Evolutionary conservation across 2,113 vertebrate genomes (phyloP).

Genomic region (Hippocampus barbouri): DNA sequence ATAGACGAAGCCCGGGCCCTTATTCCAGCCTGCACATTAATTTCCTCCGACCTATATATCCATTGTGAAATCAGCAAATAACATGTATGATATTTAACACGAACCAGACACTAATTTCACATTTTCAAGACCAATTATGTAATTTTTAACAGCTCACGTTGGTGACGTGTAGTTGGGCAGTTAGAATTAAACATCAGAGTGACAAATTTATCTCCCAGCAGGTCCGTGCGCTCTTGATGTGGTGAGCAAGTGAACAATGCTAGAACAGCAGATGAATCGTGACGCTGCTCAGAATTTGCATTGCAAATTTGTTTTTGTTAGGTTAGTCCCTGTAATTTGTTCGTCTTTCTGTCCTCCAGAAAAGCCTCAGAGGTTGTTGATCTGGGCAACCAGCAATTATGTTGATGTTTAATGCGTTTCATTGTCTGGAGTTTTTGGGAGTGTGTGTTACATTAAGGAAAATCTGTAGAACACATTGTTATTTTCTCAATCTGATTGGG

Average conservation of each 20-base stretch:
- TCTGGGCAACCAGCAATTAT: conserved; percentile 43
- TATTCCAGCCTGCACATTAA: too few species aligned
- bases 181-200: conserved; percentile 2
- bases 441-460: conserved; percentile 45
- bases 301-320: conserved; percentile 26
- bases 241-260: background rate
- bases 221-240: conserved; percentile 9
- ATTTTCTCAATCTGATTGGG: conserved; percentile 54
- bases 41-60: too few species aligned
- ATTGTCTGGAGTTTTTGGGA: conserved; percentile 35
- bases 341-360: conserved; percentile 17
- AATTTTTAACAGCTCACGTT: background rate
- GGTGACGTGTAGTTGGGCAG: background rate
- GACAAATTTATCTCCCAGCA: conserved; percentile 36
- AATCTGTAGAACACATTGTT: conserved; percentile 40
- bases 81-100: too few species aligned
- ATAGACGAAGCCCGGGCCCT: too few species aligned
- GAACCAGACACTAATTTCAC: too few species aligned
- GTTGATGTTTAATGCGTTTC: conserved; percentile 52
- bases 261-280: conserved; percentile 25
- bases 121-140: background rate
- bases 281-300: conserved; percentile 37
- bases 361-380: conserved; percentile 37
- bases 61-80: too few species aligned
- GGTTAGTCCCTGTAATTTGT: conserved; percentile 50